Conservation (phyloP, 2,113 vertebrate species). For the Odocoileus virginianus region DNA sequence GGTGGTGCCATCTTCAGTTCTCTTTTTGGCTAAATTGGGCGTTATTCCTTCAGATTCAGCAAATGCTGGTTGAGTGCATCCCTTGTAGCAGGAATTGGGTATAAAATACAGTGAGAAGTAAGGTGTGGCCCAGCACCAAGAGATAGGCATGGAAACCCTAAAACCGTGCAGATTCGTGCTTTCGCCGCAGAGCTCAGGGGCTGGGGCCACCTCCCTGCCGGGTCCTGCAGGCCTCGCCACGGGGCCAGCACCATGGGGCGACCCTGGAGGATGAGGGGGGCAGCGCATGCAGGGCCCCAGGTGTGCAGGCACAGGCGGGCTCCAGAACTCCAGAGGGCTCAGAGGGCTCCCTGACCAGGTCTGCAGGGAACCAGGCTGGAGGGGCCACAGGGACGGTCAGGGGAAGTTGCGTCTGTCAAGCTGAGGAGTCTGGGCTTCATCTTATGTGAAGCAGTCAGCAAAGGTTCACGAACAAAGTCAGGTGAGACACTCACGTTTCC, state of each 20-base stretch:
- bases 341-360: background rate
- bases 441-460: background rate
- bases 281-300: background rate
- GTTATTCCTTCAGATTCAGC: background rate
- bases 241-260: too few species aligned
- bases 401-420: background rate
- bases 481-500: background rate
- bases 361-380: background rate
- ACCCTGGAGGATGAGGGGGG: background rate
- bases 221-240: background rate
- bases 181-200: background rate
- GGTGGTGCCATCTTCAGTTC: background rate
- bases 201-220: background rate
- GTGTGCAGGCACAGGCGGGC: background rate
- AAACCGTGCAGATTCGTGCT: background rate
- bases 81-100: background rate
- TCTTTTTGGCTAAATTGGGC: background rate
- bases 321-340: fast-evolving
- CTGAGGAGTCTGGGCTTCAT: background rate
- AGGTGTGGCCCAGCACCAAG: background rate
- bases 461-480: background rate
- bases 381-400: background rate
- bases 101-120: background rate
- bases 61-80: background rate
- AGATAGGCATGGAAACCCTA: background rate